Evolutionary conservation across 2,888 invertebrate species (phyloP).

Genomic region (Dasypogon diadema): DNA sequence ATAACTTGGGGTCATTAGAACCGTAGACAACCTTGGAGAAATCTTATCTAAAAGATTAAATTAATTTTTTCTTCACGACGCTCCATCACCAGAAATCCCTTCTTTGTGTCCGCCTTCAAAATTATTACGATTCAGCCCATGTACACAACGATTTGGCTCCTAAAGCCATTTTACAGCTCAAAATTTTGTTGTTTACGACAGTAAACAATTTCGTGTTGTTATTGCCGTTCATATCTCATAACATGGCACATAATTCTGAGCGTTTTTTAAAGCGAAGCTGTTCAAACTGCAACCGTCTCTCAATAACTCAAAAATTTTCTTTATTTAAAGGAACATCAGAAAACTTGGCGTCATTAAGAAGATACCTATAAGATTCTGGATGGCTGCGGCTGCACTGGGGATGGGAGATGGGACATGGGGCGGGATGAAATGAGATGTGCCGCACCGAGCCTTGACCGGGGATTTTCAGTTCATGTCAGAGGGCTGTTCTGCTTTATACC

Average conservation of each 20-base stretch:
- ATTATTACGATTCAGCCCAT: too few relatives aligned
- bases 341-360: conserved; percentile 6
- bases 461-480: conserved; percentile 5
- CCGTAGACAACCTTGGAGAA: too few relatives aligned
- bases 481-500: not conserved
- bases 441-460: conserved; percentile 7
- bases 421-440: not conserved
- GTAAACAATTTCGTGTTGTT: conserved; percentile 2
- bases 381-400: too few relatives aligned
- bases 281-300: conserved; percentile 30
- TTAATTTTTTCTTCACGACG: too few relatives aligned
- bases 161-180: conserved; percentile 35
- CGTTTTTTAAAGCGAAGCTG: not conserved
- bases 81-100: too few relatives aligned
- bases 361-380: too few relatives aligned
- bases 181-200: conserved; percentile 19
- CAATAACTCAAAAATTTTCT: conserved; percentile 49
- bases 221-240: not conserved
- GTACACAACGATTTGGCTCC: conserved; percentile 2
- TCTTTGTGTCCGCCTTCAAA: too few relatives aligned
- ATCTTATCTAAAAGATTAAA: too few relatives aligned
- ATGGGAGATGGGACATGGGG: not conserved
- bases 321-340: not conserved
- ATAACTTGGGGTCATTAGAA: too few relatives aligned
- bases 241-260: not conserved